Evolutionary conservation across 2,888 invertebrate genomes (phyloP).

Genomic region (Agriopis marginaria): DNA sequence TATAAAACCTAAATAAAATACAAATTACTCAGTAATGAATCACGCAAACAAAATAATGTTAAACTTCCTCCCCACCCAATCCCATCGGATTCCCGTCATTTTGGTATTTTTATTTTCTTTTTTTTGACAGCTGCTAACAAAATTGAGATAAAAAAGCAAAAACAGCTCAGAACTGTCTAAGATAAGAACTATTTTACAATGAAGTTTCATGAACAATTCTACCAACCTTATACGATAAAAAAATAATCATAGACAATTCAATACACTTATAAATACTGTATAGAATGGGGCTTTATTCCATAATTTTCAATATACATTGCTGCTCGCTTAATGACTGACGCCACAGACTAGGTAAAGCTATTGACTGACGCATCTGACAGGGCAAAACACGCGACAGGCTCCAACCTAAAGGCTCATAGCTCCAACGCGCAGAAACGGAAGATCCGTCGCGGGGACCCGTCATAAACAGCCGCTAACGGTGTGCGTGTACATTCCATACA

Average conservation of each 20-base stretch:
- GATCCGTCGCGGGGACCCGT: no score
- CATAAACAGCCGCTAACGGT: no score
- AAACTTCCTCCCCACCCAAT: constrained; percentile 61
- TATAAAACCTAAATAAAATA: constrained; percentile 47
- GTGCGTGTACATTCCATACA: no score
- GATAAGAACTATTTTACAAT: constrained; percentile 3
- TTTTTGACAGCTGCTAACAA: constrained; percentile 36
- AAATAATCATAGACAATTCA: constrained; percentile 8
- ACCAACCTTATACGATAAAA: constrained; percentile 11
- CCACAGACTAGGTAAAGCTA: no score
- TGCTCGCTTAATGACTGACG: not conserved
- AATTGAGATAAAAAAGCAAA: not conserved
- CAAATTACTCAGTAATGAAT: constrained; percentile 64
- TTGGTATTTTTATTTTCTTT: constrained; percentile 35
- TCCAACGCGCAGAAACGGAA: no score
- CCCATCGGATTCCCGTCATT: constrained; percentile 50
- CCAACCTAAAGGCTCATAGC: no score
- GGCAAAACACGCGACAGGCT: no score
- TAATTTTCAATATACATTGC: constrained; percentile 1
- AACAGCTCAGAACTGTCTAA: rapidly evolving
- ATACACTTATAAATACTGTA: not conserved
- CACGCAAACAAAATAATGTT: constrained; percentile 65
- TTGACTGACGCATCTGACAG: no score
- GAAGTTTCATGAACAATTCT: not conserved
- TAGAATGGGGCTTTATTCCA: not conserved